Evolutionary conservation across 2,113 vertebrate genomes (phyloP).

Genomic region (Gnathonemus echidnorhynchus): DNA sequence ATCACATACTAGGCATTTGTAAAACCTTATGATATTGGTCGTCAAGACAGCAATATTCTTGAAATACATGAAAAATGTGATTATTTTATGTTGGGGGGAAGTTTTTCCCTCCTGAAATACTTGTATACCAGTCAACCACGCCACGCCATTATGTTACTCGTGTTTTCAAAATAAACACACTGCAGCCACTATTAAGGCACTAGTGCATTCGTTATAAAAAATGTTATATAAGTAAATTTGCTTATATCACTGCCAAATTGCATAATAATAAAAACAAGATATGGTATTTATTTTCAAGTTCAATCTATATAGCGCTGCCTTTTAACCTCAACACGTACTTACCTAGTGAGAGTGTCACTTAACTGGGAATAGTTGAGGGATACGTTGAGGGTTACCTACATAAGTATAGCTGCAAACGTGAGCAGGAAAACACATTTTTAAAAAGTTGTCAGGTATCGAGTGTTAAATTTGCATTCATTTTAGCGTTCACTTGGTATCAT

Average conservation of each 20-base stretch:
- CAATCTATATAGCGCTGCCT: not conserved
- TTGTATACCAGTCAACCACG: not conserved
- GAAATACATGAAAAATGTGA: not conserved
- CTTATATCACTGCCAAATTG: not conserved
- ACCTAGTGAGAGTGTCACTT: not conserved
- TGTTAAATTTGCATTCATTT: not conserved
- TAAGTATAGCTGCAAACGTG: not conserved
- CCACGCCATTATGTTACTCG: not conserved
- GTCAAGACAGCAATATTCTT: not conserved
- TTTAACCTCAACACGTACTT: slow-evolving; percentile 5
- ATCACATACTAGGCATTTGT: not conserved
- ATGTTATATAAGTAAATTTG: not conserved
- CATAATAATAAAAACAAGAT: not conserved
- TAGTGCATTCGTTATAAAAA: not conserved
- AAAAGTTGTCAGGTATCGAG: not conserved
- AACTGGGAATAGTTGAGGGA: not conserved
- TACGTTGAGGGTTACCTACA: not conserved
- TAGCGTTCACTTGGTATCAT: not conserved
- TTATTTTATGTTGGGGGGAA: not conserved
- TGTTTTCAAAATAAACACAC: not conserved
- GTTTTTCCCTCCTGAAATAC: not conserved
- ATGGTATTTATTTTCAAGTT: not conserved
- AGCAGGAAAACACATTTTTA: not conserved
- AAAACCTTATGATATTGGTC: not conserved
- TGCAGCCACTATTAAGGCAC: not conserved